Base-by-base conservation (phyloP, 2,888 invertebrate genomes). In the Harpalus rufipes region DNA sequence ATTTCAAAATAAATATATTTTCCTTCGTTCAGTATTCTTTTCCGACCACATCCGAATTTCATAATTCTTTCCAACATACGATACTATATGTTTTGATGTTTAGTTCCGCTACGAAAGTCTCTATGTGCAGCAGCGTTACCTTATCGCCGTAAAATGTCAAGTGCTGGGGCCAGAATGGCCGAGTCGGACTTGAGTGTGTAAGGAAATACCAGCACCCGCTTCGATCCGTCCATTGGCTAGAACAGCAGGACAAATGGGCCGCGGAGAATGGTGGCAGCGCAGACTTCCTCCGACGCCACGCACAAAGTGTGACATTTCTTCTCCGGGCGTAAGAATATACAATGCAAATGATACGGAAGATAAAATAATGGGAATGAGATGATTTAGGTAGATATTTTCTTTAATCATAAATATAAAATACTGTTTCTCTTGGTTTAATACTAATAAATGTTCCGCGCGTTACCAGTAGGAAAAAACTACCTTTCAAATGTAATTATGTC, bases 191-290 rank as follows among this genome's bases (percentile, higher is more conserved):
- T n/a, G 68, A 68, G 68, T 68, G 63, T 41, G 72, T 18, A 44
- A 74, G 72, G 44, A 74, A 74, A 74, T 74, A 74, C 14, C 44
- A 74, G 39, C 39, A 12, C 25, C n/a, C 21, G 21, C 63, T 18
- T 63, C 21, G 63, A 63, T 21, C 63, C 25, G 25, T 5, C 39
- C 25, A 68, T 68, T 14, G 68, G 39, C 68, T 14, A 39, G 68
- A n/a, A 39, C 4, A n/a, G 32, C 10, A 25, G 68, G 72, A 74
- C 72, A 74, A 74, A 74, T 74, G 72, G 72, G 44, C 72, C 44
- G 72, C 44, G 44, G 72, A 74, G 51, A 74, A 74, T 74, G 72
- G 72, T 74, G 72, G 72, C 72, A 74, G 72, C 72, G 44, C 0
- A 12, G 72, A 41, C 14, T 39, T 39, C 14, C 68, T 21, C 32